Evolutionary conservation across 2,888 invertebrate species (phyloP), one percentile per base, ranked within the genome.

Genomic region (Melinaea menophilus): DNA sequence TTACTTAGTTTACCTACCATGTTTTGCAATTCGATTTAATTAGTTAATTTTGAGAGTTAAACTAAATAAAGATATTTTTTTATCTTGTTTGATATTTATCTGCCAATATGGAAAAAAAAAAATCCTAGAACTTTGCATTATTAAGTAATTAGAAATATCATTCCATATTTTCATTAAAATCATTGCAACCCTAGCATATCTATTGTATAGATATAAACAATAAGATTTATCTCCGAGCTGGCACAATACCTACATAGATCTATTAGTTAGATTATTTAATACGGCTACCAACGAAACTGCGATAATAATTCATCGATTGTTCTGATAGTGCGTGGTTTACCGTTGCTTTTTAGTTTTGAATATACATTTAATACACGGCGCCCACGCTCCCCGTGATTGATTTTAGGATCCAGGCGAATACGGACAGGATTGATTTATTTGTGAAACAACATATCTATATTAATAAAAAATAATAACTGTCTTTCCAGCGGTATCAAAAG

Each of bases 141-240:
- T 37, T 37, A 37, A 37, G 41, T 22, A 9, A 31, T 51, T n/a
- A 51, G 11, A 51, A 51, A 51, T 9, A 2, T 31, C 3, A 9
- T 5, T 51, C 51, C 51, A 51, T 51, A 31, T 22, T 51, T 51
- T 51, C 71, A 51, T 31, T 31, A 51, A 51, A 51, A 51, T 31
- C 51, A 41, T 71, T 72, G 70, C 75, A 73, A 73, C 76, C 79
- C 73, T 70, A 68, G 77, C 82, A 84, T 85, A 64, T 57, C 82
- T 79, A 74, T 74, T 78, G 79, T 79, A 79, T 77, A 76, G 78
- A 84, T 82, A 82, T 80, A 79, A 82, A 83, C 82, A 84, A 84
- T 81, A 78, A 79, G 75, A 86, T 86, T 82, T 85, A 85, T 86
- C 82, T 82, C 75, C 78, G 31, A 31, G 51, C 51, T 51, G 51